Base-by-base conservation (phyloP, 2,797 vertebrate genomes). In the Melanotaenia boesemani region DNA sequence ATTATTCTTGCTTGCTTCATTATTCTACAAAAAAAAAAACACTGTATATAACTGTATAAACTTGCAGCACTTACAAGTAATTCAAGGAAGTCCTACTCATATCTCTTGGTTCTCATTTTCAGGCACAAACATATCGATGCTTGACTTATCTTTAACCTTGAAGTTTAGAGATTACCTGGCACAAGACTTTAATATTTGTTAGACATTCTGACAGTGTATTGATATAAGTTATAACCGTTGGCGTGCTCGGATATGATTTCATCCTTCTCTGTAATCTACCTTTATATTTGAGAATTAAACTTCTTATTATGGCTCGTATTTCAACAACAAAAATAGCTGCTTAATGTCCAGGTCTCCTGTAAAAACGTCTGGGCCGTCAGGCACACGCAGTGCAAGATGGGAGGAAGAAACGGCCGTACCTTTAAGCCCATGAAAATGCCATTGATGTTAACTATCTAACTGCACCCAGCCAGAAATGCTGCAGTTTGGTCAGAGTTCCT, bases 321-420 rank as follows among this genome's bases (percentile, higher is more conserved):
- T 91, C 83, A 87, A 76, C 82, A 64, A 75, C 88, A 84, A 82
- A 81, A 86, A 86, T 73, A 76, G 83, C 82, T 79, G 77, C 78
- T 83, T 74, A 90, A 87, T 70, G 85, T 86, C 81, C 76, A 48
- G 28, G 77, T 81, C 65, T 63, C 80, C 86, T 58, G 55, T 89
- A 79, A 92, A 92, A 90, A 82, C 18, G 89, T 91, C 89, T 16
- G 2, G 57, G 37, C 70, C 80, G 41, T 92, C 90, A 91, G 77
- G 67, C 70, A 30, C 89, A 91, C 88, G 7, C 82, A 76, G 68
- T 89, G 79, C 89, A 91, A 85, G 80, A 87, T 12, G 69, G n/a
- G 59, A 70, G 71, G 72, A 70, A 56, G 77, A 61, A 79, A 39
- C 28, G 61, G 63, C 58, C 79, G 12, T 76, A 58, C 55, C 30